phyloP scores from a whole-genome alignment of 2,888 invertebrate species.

The Thymelicus lineola region DNA sequence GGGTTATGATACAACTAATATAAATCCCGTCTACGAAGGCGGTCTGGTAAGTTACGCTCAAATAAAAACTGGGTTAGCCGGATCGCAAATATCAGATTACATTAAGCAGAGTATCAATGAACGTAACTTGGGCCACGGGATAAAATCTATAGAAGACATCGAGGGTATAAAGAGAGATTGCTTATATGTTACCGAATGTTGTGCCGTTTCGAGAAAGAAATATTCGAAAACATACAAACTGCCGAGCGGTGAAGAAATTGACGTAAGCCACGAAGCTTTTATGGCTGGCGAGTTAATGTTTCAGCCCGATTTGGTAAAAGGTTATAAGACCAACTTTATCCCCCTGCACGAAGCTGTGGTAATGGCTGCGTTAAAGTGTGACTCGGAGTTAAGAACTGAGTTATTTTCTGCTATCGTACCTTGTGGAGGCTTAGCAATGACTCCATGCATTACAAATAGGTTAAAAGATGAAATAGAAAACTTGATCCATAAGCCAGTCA shows the following conservation, averaged over 20 bases:
- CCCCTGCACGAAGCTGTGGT: constrained; percentile 58
- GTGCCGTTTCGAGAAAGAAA: constrained; percentile 46
- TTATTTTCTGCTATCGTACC: constrained; percentile 58
- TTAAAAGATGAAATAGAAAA: constrained; percentile 56
- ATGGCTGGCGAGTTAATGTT: constrained; percentile 64
- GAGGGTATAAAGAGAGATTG: constrained; percentile 54
- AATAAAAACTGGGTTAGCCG: constrained; percentile 59
- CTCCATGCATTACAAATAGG: constrained; percentile 61
- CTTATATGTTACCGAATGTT: constrained; percentile 56
- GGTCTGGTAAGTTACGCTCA: constrained; percentile 63
- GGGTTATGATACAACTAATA: constrained; percentile 61
- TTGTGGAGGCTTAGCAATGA: constrained; percentile 63
- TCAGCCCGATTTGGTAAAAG: constrained; percentile 57
- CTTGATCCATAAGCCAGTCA: constrained; percentile 48
- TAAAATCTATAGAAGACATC: constrained; percentile 45
- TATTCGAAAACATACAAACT: constrained; percentile 50
- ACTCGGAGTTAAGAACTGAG: constrained; percentile 56
- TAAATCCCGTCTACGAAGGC: constrained; percentile 70
- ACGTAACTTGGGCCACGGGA: constrained; percentile 49
- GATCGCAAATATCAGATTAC: constrained; percentile 52
- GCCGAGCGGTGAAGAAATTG: constrained; percentile 58
- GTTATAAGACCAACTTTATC: constrained; percentile 45
- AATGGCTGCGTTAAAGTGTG: constrained; percentile 59
- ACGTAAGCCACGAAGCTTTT: constrained; percentile 61
- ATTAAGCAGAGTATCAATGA: constrained; percentile 53